phyloP scores from a whole-genome alignment of 2,797 vertebrate species.

The Pelobates cultripes region DNA sequence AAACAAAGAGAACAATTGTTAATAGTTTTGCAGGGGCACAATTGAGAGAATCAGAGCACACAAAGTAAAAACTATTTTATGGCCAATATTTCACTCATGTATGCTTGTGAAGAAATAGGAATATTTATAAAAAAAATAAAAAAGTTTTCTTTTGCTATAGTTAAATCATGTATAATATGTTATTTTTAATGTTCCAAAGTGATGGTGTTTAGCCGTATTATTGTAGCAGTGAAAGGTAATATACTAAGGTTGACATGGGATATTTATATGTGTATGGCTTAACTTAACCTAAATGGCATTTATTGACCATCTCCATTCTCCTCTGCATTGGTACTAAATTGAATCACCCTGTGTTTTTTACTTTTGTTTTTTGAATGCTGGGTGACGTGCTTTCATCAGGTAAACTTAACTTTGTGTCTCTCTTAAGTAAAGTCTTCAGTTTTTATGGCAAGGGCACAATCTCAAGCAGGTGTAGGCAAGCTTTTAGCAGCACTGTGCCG shows the following conservation, averaged over 20 bases:
- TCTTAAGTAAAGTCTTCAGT: background rate
- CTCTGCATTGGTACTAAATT: background rate
- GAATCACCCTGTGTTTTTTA: background rate
- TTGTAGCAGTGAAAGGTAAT: background rate
- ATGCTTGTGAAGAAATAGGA: background rate
- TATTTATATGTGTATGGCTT: background rate
- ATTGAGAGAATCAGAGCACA: background rate
- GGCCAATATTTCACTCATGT: background rate
- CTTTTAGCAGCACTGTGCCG: too few relatives aligned
- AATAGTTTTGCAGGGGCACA: slow-evolving; percentile 1
- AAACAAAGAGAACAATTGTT: slow-evolving; percentile 8
- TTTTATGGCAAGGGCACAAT: background rate
- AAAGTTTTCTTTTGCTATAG: background rate
- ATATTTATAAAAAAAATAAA: too few relatives aligned
- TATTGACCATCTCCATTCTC: background rate
- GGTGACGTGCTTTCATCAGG: background rate
- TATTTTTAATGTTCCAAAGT: background rate
- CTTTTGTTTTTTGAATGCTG: background rate
- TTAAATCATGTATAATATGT: background rate
- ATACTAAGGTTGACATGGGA: background rate
- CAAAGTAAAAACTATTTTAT: background rate
- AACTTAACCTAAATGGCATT: background rate
- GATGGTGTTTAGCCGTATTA: background rate
- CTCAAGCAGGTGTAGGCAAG: background rate
- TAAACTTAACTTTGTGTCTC: background rate